Percentiles rank a stretch among this genome's conserved stretches.
phyloP scores from a whole-genome alignment of 1,140 invertebrate genomes.

The Aphis gossypii region DNA sequence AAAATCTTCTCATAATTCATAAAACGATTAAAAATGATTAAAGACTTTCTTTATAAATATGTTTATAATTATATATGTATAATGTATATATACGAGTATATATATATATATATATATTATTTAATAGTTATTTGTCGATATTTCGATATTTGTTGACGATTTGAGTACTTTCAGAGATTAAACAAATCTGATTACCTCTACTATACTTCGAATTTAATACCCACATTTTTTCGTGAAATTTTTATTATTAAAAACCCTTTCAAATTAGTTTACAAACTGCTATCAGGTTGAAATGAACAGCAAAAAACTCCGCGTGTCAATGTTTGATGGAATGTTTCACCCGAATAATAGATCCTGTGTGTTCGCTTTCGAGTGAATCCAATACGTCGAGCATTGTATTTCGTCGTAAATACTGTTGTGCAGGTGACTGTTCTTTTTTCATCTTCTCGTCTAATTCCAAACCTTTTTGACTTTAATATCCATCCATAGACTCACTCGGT shows the following conservation, averaged over 20 bases:
- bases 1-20: background rate
- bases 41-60: background rate
- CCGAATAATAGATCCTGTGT: background rate
- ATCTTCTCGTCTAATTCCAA: background rate
- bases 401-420: background rate
- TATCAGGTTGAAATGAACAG: background rate
- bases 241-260: background rate
- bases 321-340: background rate
- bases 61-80: no score
- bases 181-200: background rate
- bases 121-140: background rate
- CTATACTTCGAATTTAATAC: background rate
- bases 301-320: background rate
- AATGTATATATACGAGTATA: no score
- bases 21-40: background rate
- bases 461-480: constrained; percentile 12
- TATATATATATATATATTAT: background rate
- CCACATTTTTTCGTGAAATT: background rate
- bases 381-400: background rate
- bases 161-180: background rate
- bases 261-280: background rate
- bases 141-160: background rate
- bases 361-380: background rate
- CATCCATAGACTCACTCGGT: background rate
- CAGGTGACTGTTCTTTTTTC: background rate